Conservation (phyloP, 2,797 vertebrate species). For the Malurus leucopterus region DNA sequence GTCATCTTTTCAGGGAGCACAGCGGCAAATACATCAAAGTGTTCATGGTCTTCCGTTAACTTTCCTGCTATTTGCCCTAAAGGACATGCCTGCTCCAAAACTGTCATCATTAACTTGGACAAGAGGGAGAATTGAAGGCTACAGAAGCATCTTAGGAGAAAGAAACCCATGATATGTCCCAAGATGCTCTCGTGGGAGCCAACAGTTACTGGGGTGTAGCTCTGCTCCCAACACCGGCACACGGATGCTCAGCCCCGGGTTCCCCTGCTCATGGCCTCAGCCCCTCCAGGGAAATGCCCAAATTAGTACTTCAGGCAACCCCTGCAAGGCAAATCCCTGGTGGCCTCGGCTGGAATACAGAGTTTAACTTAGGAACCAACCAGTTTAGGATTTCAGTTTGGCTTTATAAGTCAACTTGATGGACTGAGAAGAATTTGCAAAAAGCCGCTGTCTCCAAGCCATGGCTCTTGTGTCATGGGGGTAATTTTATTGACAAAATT, state of each 20-base stretch:
- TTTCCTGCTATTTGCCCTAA: slow-evolving; percentile 34
- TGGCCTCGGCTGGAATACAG: rapidly evolving
- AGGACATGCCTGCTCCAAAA: slow-evolving; percentile 47
- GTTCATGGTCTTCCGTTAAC: not conserved
- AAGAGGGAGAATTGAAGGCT: not conserved
- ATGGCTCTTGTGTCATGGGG: not conserved
- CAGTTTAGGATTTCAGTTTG: not conserved
- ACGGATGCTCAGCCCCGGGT: rapidly evolving
- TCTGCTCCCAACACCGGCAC: not conserved
- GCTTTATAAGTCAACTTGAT: not conserved
- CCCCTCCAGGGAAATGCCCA: not conserved
- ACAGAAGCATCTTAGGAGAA: not conserved
- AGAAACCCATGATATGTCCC: not conserved
- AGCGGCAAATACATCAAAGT: not conserved
- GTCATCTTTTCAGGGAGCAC: not conserved
- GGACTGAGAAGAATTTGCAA: not conserved
- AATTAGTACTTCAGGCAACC: not conserved
- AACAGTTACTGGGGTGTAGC: not conserved
- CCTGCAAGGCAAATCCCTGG: not conserved
- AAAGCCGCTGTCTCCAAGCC: not conserved
- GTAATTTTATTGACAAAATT: not conserved
- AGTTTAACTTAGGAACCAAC: not conserved
- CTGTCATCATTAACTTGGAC: not conserved
- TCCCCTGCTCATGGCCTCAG: not conserved
- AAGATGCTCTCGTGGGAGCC: not conserved